Evolutionary conservation across 2,888 invertebrate genomes (phyloP).

Genomic region (Blera fallax): DNA sequence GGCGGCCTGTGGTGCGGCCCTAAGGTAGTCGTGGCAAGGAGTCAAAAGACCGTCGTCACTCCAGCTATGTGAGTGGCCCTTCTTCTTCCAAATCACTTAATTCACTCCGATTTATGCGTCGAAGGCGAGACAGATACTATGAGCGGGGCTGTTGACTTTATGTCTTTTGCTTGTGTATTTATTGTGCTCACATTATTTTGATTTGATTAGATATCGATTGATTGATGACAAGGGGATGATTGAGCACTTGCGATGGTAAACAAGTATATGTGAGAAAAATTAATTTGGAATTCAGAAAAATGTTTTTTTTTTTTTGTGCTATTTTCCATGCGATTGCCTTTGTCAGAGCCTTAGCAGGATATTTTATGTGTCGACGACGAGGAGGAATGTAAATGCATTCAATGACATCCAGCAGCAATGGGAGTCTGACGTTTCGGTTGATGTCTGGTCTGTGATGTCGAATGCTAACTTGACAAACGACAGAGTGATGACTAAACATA

Average conservation of each 20-base stretch:
- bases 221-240: background rate
- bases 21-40: background rate
- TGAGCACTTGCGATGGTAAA: background rate
- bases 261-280: background rate
- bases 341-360: background rate
- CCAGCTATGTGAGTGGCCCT: background rate
- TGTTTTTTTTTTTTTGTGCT: no score
- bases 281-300: background rate
- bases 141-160: background rate
- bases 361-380: no score
- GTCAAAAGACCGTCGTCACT: background rate
- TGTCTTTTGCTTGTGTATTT: background rate
- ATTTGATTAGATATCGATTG: constrained; percentile 20
- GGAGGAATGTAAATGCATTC: no score
- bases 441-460: no score
- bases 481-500: no score
- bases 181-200: background rate
- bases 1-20: background rate
- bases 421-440: no score
- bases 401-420: no score
- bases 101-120: background rate
- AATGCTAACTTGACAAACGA: no score
- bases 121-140: background rate
- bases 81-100: background rate
- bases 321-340: background rate